Conservation (phyloP, 2,888 invertebrate species). For the Nomada ferruginata region DNA sequence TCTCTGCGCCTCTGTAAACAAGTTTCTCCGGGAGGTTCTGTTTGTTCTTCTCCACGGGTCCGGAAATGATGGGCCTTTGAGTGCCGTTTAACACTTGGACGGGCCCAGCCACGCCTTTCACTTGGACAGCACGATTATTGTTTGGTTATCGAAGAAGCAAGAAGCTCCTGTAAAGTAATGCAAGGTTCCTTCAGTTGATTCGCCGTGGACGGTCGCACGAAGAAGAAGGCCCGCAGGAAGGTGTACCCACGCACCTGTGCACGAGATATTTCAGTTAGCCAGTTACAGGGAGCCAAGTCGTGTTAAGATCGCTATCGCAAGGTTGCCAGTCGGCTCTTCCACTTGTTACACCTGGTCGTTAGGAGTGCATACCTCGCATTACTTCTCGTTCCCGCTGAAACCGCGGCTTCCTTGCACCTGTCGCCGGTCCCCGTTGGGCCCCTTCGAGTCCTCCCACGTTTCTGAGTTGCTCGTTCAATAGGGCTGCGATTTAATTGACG, state of each 20-base stretch:
- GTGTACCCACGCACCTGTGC: conserved; percentile 28
- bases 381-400: conserved; percentile 32
- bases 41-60: neutral
- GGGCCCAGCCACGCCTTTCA: neutral
- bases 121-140: neutral
- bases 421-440: conserved; percentile 1
- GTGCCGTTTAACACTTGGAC: neutral
- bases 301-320: conserved; percentile 73
- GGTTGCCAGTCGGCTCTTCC: conserved; percentile 68
- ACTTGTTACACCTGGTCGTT: conserved; percentile 74
- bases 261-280: conserved; percentile 73
- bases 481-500: no score
- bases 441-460: neutral
- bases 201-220: no score
- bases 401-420: conserved; percentile 10
- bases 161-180: neutral
- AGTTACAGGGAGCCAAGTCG: conserved; percentile 68
- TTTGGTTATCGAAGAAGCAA: no score
- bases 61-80: neutral
- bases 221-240: neutral
- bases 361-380: conserved; percentile 56
- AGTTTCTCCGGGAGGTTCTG: neutral
- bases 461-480: no score
- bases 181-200: neutral
- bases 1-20: neutral